phyloP scores from a whole-genome alignment of 2,113 vertebrate genomes.

The Crypturellus undulatus region DNA sequence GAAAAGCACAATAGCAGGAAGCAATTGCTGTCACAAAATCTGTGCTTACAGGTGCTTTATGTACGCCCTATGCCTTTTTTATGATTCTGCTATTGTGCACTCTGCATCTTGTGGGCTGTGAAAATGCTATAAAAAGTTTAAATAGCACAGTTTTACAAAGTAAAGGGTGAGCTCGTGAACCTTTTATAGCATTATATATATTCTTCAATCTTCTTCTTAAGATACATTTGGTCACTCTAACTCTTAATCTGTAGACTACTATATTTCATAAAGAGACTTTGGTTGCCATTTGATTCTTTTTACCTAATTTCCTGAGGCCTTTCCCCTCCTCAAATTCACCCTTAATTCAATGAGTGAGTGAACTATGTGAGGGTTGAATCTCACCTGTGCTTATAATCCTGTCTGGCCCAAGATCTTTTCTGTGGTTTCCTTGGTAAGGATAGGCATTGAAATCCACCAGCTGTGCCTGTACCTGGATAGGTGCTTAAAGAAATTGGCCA shows the following conservation, averaged over 20 bases:
- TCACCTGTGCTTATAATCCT: background rate
- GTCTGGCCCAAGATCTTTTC: background rate
- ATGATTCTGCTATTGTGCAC: background rate
- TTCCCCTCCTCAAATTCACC: background rate
- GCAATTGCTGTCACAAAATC: background rate
- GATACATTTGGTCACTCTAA: background rate
- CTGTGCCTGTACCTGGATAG: background rate
- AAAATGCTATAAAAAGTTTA: background rate
- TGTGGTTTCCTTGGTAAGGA: background rate
- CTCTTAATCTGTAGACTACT: background rate
- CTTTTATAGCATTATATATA: background rate
- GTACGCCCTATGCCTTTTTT: background rate
- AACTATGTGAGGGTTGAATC: background rate
- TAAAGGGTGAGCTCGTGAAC: background rate
- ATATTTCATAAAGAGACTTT: background rate
- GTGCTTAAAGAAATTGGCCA: background rate
- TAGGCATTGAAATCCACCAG: background rate
- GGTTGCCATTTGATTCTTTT: background rate
- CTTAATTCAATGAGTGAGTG: background rate
- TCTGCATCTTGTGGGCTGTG: background rate
- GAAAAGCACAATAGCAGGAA: background rate
- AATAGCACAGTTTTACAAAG: background rate
- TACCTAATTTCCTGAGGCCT: background rate
- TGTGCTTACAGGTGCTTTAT: background rate
- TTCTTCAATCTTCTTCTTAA: background rate